phyloP scores from a whole-genome alignment of 2,797 vertebrate species.

The Acomys russatus region DNA sequence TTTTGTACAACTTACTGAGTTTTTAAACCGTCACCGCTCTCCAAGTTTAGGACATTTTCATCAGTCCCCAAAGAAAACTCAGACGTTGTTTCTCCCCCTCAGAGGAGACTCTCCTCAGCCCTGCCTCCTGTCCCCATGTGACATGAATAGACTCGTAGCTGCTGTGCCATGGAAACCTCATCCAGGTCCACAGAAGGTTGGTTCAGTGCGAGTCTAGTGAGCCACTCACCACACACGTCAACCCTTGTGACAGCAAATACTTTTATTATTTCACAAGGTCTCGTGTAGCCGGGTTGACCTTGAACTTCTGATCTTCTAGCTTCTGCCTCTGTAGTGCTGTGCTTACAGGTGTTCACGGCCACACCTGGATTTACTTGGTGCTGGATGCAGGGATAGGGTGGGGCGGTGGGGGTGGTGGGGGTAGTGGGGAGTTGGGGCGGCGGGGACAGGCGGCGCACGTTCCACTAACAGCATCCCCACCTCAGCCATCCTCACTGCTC shows the following conservation, averaged over 20 bases:
- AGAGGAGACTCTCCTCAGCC: neutral
- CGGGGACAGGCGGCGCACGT: no score
- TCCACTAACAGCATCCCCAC: neutral
- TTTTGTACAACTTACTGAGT: neutral
- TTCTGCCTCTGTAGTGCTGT: neutral
- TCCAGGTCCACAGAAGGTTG: neutral
- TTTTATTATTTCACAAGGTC: neutral
- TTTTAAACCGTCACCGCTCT: neutral
- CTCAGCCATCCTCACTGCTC: neutral
- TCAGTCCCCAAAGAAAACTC: neutral
- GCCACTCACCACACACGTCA: neutral
- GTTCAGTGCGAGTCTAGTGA: neutral
- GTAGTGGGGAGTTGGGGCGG: no score
- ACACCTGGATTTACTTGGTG: no score
- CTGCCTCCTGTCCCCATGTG: neutral
- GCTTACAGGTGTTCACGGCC: neutral
- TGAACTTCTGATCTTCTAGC: no score
- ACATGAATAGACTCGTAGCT: rapidly evolving
- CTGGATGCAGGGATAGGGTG: no score
- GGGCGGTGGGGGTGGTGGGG: no score
- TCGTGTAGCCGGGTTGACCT: neutral
- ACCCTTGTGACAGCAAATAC: rapidly evolving
- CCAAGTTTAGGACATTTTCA: slow-evolving; percentile 48
- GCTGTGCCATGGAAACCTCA: neutral
- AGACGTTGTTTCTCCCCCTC: neutral